A percentile compares a stretch with the other conserved stretches of the same genome.
These are phyloP conservation scores for Lutjanus campechanus DNA, from an alignment of 2,797 vertebrate species.

Conservation along the genomic window DNA sequence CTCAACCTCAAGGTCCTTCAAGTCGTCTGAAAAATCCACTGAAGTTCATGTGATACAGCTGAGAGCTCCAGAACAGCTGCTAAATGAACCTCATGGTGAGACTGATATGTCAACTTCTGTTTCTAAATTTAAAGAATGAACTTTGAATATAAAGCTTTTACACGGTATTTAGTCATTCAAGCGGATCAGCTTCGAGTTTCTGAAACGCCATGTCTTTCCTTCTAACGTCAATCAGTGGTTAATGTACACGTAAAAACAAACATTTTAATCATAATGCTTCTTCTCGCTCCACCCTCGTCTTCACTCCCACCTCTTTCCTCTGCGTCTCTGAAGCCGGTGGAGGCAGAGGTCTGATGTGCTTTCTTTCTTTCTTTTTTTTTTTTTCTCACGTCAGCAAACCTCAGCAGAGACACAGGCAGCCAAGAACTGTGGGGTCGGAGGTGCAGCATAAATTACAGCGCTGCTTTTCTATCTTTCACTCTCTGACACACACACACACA, in stretches of 20 bases:
- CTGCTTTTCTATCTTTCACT: constrained; percentile 62
- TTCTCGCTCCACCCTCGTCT: constrained; percentile 46
- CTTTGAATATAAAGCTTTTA: not conserved
- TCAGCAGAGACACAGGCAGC: constrained; percentile 68
- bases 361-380: constrained; percentile 40
- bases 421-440: constrained; percentile 69
- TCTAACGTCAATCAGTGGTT: constrained; percentile 32
- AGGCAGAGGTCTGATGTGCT: constrained; percentile 50
- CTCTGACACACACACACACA: constrained; percentile 46
- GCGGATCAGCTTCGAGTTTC: constrained; percentile 18
- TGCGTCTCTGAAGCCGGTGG: constrained; percentile 21
- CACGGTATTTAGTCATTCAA: not conserved
- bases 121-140: not conserved
- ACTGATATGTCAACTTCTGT: not conserved
- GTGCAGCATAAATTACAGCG: constrained; percentile 73
- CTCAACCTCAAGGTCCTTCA: not conserved
- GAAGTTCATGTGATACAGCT: not conserved
- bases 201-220: constrained; percentile 18
- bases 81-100: not conserved
- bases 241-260: constrained; percentile 47
- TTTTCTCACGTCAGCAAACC: constrained; percentile 74
- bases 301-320: constrained; percentile 53
- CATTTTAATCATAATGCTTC: constrained; percentile 36
- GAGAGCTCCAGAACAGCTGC: not conserved
- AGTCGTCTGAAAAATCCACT: not conserved